Evolutionary conservation across 2,113 vertebrate species (phyloP), one percentile per base, ranked within the genome.

Genomic region (Gymnogyps californianus): DNA sequence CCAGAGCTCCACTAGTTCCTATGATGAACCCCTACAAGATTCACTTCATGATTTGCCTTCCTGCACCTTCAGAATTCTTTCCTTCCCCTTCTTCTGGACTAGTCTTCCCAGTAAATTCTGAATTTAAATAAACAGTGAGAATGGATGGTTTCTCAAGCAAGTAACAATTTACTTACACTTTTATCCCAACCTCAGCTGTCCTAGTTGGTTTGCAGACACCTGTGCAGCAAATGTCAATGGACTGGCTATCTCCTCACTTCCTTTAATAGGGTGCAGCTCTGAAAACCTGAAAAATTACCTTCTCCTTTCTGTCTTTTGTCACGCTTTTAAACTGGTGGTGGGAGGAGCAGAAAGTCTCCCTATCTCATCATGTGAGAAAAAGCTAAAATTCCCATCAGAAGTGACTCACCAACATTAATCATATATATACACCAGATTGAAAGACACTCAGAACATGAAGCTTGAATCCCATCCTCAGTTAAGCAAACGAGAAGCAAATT

Each of bases 381-480:
- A 95, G 80, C 22, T 19, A 83, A 91, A 96, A 95, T 90, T 90
- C 94, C 77, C 65, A 94, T 65, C 83, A 88, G 84, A 95, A 95
- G 77, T 97, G 96, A 97, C 95, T 97, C 97, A 97, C 72, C 54
- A 1, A 80, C 83, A 83, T 94, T 96, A 96, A 97, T 96, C 94
- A 97, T 66, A 94, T 84, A 96, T 85, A 94, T 32, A 96, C 8
- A 96, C 8, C 89, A 96, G 91, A 96, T 42, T 96, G 94, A 97
- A 95, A 95, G 62, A 70, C 84, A 82, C 81, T 93, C 62, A 83
- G 81, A 96, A 91, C 44, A 54, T 18, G 40, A 87, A 95, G 91
- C 38, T 26, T 83, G 49, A 87, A 93, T 72, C 78, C 42, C 57
- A 69, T 69, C 18, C 65, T 84, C 81, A 90, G 91, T 74, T 90